Percentiles rank a stretch among this genome's conserved stretches.
These are phyloP conservation scores for Idaea biselata DNA, from an alignment of 2,888 invertebrate genomes.

Conservation along the genomic window DNA sequence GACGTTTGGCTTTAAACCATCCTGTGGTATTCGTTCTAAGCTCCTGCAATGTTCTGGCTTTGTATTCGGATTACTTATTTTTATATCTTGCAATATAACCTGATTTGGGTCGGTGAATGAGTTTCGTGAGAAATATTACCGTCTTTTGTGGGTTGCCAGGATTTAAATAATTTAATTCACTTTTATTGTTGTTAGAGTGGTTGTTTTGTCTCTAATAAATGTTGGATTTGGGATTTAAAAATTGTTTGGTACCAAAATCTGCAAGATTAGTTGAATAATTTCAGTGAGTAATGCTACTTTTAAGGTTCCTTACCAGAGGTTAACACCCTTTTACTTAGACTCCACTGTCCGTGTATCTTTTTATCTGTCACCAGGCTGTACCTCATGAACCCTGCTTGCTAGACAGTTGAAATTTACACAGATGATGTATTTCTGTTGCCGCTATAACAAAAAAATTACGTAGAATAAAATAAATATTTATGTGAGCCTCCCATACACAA, in stretches of 20 bases:
- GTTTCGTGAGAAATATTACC: conserved; percentile 20
- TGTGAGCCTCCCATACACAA: too few relatives aligned
- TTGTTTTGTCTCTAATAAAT: conserved; percentile 2
- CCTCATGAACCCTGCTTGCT: too few relatives aligned
- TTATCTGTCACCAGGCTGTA: too few relatives aligned
- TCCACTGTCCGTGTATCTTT: too few relatives aligned
- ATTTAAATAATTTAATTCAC: conserved; percentile 20
- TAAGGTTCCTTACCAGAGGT: not conserved
- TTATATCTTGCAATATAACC: conserved; percentile 15
- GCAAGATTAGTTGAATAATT: not conserved
- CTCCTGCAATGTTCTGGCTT: conserved; percentile 5
- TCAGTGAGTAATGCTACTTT: not conserved
- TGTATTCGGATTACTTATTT: conserved; percentile 24
- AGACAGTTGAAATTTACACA: too few relatives aligned
- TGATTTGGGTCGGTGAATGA: conserved; percentile 17
- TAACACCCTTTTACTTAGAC: too few relatives aligned
- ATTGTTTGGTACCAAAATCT: not conserved
- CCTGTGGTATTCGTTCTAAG: conserved; percentile 13
- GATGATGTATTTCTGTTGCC: too few relatives aligned
- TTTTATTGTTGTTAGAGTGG: conserved; percentile 16
- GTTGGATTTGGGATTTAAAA: not conserved
- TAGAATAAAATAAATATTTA: too few relatives aligned
- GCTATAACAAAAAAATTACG: too few relatives aligned
- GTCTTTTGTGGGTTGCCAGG: conserved; percentile 18
- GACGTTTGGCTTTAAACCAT: not conserved